Evolutionary conservation across 1,140 invertebrate genomes (phyloP).

Genomic region (Platyscapa corneri): DNA sequence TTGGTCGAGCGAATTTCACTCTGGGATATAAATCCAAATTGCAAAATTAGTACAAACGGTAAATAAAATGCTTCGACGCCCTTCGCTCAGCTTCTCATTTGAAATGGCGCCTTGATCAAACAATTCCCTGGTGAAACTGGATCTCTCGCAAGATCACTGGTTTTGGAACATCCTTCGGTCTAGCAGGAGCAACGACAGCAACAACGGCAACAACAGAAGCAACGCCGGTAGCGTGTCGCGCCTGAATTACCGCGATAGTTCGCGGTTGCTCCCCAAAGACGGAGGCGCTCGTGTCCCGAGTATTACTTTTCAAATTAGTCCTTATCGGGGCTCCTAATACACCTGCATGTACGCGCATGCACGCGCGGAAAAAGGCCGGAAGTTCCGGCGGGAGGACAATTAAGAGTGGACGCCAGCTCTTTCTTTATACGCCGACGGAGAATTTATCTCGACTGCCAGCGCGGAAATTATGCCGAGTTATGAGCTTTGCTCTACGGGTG

Average conservation of each 20-base stretch:
- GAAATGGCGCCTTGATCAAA: neutral
- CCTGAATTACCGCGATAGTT: constrained; percentile 44
- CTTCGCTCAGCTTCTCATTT: neutral
- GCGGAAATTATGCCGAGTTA: neutral
- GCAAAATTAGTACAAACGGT: neutral
- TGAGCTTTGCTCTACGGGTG: no score
- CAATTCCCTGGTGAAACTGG: neutral
- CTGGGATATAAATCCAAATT: neutral
- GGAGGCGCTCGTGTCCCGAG: neutral
- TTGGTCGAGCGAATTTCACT: neutral
- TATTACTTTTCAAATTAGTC: constrained; percentile 39
- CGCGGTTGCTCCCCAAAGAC: constrained; percentile 24
- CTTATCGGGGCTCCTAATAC: constrained; percentile 13
- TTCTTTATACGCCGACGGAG: neutral
- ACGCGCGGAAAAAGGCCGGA: neutral
- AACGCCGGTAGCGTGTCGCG: neutral
- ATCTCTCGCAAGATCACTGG: neutral
- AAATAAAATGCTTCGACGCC: neutral
- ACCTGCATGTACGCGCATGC: neutral
- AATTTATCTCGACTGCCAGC: constrained; percentile 3
- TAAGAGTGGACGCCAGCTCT: neutral
- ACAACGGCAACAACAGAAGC: neutral
- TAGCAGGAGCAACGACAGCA: neutral
- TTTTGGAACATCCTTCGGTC: neutral
- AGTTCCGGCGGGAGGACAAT: no score